Percentiles rank a stretch among this genome's conserved stretches.
phyloP scores from a whole-genome alignment of 2,797 vertebrate genomes.

The Pseudotriccus pelzelni region DNA sequence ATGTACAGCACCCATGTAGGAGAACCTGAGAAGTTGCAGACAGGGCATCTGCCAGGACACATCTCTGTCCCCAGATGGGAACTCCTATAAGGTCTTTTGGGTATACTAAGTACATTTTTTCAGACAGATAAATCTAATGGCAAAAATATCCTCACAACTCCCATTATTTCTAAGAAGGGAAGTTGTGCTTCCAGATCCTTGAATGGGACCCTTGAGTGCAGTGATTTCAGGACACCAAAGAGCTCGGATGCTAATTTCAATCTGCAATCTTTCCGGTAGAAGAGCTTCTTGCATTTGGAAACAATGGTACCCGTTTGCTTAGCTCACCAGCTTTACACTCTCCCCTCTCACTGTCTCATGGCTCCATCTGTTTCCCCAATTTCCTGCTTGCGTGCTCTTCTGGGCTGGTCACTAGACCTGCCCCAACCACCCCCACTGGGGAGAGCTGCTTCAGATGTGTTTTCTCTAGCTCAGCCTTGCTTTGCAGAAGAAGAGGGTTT shows the following conservation, averaged over 20 bases:
- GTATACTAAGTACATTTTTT: not conserved
- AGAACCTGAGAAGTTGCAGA: not conserved
- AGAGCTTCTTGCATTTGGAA: not conserved
- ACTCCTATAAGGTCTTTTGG: not conserved
- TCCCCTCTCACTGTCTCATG: not conserved
- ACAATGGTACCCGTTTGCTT: not conserved
- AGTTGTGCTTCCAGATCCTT: not conserved
- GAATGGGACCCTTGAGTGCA: not conserved
- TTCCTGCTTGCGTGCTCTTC: constrained; percentile 6
- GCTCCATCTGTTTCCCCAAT: constrained; percentile 58
- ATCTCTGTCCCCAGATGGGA: not conserved
- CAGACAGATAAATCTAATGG: not conserved
- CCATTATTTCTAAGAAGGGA: not conserved
- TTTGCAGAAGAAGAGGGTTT: not conserved
- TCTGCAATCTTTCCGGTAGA: not conserved
- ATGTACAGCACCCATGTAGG: accelerated
- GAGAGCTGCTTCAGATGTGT: not conserved
- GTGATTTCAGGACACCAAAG: not conserved
- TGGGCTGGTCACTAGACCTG: not conserved
- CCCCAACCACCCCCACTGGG: not conserved
- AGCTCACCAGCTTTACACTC: not conserved
- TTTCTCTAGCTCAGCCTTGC: not conserved
- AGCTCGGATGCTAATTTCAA: not conserved
- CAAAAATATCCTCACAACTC: not conserved
- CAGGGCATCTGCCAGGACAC: not conserved